Evolutionary conservation across 2,888 invertebrate species (phyloP).

Genomic region (Trissolcus japonicus): DNA sequence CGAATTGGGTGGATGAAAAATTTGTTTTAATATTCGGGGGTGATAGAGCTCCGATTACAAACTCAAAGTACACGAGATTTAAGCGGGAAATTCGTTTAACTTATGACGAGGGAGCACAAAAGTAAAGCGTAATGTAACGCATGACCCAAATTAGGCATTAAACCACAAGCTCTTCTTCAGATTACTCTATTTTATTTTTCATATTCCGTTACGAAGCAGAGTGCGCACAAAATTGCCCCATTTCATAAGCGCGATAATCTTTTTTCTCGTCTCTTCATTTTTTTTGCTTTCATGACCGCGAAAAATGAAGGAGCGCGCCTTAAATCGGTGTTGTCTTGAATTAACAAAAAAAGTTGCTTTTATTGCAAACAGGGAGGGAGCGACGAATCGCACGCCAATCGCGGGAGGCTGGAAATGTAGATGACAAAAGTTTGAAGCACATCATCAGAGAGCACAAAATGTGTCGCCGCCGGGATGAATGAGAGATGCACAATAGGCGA

Average conservation of each 20-base stretch:
- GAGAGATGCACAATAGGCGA: constrained; percentile 30
- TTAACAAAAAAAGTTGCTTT: constrained; percentile 5
- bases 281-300: not conserved
- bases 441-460: constrained; percentile 14
- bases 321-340: not conserved
- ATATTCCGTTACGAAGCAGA: constrained; percentile 18
- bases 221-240: constrained; percentile 16
- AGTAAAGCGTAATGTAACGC: constrained; percentile 26
- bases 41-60: no score
- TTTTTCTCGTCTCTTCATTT: constrained; percentile 2
- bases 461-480: constrained; percentile 24
- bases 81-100: constrained; percentile 12
- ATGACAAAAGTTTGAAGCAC: constrained; percentile 45
- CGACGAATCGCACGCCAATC: constrained; percentile 18
- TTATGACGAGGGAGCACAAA: constrained; percentile 5
- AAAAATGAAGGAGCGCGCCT: constrained; percentile 8
- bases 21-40: no score
- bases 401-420: constrained; percentile 25
- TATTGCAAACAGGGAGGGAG: constrained; percentile 25
- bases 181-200: constrained; percentile 38
- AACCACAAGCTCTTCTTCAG: constrained; percentile 24
- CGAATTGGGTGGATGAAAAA: no score
- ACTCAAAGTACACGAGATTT: no score
- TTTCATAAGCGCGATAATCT: constrained; percentile 25
- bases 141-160: constrained; percentile 41